Evolutionary conservation across 2,797 vertebrate species (phyloP), one percentile per base, ranked within the genome.

Genomic region (Echeneis naucrates): DNA sequence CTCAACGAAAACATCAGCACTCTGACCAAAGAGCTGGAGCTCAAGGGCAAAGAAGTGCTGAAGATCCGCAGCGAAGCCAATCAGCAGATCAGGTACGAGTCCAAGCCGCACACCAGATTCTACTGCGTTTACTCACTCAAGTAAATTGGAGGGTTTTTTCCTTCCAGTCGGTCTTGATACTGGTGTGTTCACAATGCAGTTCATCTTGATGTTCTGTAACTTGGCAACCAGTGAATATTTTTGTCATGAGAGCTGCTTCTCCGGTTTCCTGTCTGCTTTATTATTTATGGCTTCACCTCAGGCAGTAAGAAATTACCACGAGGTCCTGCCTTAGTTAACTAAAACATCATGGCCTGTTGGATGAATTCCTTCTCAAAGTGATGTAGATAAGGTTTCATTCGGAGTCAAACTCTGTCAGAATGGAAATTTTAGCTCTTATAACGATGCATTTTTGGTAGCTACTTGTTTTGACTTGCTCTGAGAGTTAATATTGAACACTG

Each of bases 51-150:
- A 77, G 98, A 99, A 93, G 96, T 99, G 88, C 96, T 99, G 48
- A 97, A 97, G 94, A 96, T 99, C 92, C 96, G 96, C 83, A 97
- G 97, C 48, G 98, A 99, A 88, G 97, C 97, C 85, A 99, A 96
- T 82, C 97, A 99, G 74, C 97, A 99, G 89, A 97, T 99, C 91
- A 96, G 98, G 98, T 98, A 52, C 1, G 75, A 68, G 12, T 38
- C 40, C 27, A 47, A 10, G 23, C n/a, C 33, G 35, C 9, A 35
- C 33, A 35, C 8, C 33, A 35, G 33, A 9, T 35, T 8, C 33
- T 35, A 8, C 33, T 35, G 33, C 8, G 33, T 35, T 35, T 9
- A 35, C 7, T 35, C 10, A 8, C 9, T 35, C 33, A 8, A 8
- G 7, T 8, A 35, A 35, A 17, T 16, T 17, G 17, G 38, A 16